A percentile compares a stretch with the other conserved stretches of the same genome.
phyloP scores from a whole-genome alignment of 1,140 invertebrate species.

The Ostrea denselamellosa region DNA sequence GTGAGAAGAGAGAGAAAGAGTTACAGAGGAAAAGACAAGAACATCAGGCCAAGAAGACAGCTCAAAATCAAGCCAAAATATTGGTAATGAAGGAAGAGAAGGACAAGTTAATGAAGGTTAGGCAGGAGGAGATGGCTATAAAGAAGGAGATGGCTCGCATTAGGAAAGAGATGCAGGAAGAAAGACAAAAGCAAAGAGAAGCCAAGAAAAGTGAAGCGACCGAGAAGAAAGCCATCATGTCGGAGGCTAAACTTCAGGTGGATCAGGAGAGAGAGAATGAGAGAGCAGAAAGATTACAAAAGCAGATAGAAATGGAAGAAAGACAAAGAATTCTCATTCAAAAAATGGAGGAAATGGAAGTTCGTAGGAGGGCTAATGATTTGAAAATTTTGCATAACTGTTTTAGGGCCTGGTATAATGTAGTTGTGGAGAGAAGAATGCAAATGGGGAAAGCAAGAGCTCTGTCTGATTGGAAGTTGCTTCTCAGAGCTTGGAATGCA shows the following conservation, averaged over 20 bases:
- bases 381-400: conserved; percentile 50
- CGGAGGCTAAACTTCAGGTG: conserved; percentile 62
- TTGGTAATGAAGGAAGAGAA: conserved; percentile 69
- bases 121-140: conserved; percentile 74
- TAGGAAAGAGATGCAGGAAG: conserved; percentile 75
- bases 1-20: conserved; percentile 73
- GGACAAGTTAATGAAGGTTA: conserved; percentile 66
- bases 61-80: conserved; percentile 70
- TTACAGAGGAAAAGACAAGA: conserved; percentile 65
- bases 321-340: conserved; percentile 54
- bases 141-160: conserved; percentile 75
- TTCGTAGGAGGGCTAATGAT: conserved; percentile 59
- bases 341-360: conserved; percentile 60
- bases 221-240: conserved; percentile 60
- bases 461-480: conserved; percentile 76
- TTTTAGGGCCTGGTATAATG: conserved; percentile 74
- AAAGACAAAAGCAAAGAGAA: conserved; percentile 67
- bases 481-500: conserved; percentile 74
- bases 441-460: conserved; percentile 76
- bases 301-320: conserved; percentile 60
- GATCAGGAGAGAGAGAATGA: conserved; percentile 59
- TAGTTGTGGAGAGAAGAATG: conserved; percentile 72
- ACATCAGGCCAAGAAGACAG: conserved; percentile 71
- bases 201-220: conserved; percentile 63
- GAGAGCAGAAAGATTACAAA: conserved; percentile 49